Evolutionary conservation across 1,140 invertebrate genomes (phyloP), one percentile per base, ranked within the genome.

Genomic region (Coelopa frigida): DNA sequence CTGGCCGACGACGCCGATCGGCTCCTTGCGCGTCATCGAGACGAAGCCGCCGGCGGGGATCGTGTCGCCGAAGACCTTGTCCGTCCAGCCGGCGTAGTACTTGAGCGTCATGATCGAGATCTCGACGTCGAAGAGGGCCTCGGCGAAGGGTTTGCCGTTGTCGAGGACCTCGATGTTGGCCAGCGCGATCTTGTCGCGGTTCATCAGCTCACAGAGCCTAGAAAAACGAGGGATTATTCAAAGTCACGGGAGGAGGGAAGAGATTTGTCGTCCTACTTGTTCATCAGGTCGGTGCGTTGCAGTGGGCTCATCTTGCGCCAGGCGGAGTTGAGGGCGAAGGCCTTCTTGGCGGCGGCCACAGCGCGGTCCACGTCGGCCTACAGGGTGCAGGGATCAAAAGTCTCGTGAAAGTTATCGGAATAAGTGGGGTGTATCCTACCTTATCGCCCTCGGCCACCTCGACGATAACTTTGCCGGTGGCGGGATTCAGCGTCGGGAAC

Each of bases 61-160:
- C 6, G 87, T 91, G 53, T 85, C 83, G 27, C 93, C 93, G 58
- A 87, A 81, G 58, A 89, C 85, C 72, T 96, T 96, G 67, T 94
- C 91, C 47, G 85, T 81, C 78, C 82, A 92, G 22, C 92, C 92
- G 54, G 89, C 92, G 71, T 88, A 91, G 66, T 95, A 95, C 52
- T 85, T 75, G 37, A 89, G 70, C 26, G 72, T 76, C 36, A 77
- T 72, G 18, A 84, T 71, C 7, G 79, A 72, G 41, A 71, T 72
- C 18, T 75, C 62, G 29, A 94, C 72, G 65, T 93, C 87, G 18
- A 73, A 75, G 17, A 75, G 57, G 3, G 89, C 73, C 51, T 78
- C 75, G 0, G 58, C 64, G 46, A 77, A 83, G 1, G 89, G 80
- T 72, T 95, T 96, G 23, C 93, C 93, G 75, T 89, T 93, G 70